phyloP scores from a whole-genome alignment of 2,888 invertebrate species.

The Pachydiplax longipennis region DNA sequence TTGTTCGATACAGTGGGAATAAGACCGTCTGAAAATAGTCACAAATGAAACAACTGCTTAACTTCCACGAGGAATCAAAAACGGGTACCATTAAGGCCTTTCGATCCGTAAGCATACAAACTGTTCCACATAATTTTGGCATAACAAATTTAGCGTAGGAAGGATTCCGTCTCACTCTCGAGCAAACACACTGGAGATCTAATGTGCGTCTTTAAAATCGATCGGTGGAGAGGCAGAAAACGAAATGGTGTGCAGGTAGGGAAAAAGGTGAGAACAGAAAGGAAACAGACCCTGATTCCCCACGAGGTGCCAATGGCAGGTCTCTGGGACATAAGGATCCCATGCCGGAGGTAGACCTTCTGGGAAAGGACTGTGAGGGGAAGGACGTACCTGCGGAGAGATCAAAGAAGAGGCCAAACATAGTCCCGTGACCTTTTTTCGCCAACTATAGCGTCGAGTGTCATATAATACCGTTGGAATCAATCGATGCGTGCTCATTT shows the following conservation, averaged over 20 bases:
- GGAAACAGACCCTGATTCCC: not conserved
- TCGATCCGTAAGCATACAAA: too few relatives aligned
- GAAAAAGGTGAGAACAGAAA: not conserved
- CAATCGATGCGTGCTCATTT: not conserved
- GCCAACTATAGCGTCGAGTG: not conserved
- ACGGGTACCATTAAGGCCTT: too few relatives aligned
- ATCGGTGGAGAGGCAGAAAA: not conserved
- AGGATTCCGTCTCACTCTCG: too few relatives aligned
- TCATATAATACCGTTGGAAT: not conserved
- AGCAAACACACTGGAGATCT: not conserved
- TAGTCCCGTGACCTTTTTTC: not conserved
- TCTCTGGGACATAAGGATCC: not conserved
- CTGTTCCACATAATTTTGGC: too few relatives aligned
- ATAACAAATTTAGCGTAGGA: too few relatives aligned
- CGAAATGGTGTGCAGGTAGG: not conserved
- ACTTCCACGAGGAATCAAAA: too few relatives aligned
- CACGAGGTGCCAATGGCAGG: not conserved
- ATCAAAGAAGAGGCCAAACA: not conserved
- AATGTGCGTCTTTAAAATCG: not conserved
- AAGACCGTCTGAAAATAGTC: too few relatives aligned
- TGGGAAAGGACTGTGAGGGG: slow-evolving; percentile 68
- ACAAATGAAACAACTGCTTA: too few relatives aligned
- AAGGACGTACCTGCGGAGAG: slow-evolving; percentile 62
- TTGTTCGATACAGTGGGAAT: too few relatives aligned
- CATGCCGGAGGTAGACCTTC: slow-evolving; percentile 54